Evolutionary conservation across 2,113 vertebrate genomes (phyloP), one percentile per base, ranked within the genome.

Genomic region (Seriola aureovittata): DNA sequence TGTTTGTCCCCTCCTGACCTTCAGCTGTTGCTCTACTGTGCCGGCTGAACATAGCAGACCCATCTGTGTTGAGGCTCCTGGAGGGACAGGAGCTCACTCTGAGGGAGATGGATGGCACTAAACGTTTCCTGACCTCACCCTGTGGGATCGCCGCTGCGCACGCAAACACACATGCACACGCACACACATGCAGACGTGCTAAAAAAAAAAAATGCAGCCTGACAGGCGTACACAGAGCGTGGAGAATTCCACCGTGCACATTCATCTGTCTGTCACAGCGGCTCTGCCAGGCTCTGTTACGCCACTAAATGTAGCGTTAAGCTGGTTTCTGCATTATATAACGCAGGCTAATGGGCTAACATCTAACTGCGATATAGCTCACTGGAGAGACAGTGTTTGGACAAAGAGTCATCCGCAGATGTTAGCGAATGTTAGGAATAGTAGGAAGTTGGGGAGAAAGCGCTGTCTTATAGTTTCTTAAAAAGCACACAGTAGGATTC

Each of bases 311-410:
- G 78, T 75, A 68, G 78, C 36, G 21, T 84, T 79, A 83, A 85
- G 77, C 82, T 82, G 82, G 54, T 90, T 29, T 66, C 17, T 44
- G 46, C 46, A 48, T 93, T 87, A 85, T 82, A 23, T 85, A 89
- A 87, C 12, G 13, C 36, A 3, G 65, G 42, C 57, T 69, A 85
- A 85, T 85, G 66, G 57, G 77, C 66, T 81, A 77, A 69, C 75
- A 54, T 60, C 74, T 70, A 69, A 67, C 65, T 0, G 34, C 25
- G 44, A 77, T 76, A 17, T 50, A 67, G 73, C 65, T 84, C 58
- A 71, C 54, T 42, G 81, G 62, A 46, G 59, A 82, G 52, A 46
- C 44, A 19, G 67, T 75, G 71, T 87, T 90, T 65, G 80, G 76
- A 78, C 69, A 46, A 29, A n/a, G 76, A 55, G 25, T 59, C 8